Evolutionary conservation across 53 echinoderm and acorn worm genomes (phyloP), one percentile per base, ranked within the genome.

Genomic region (Henricia sp.): DNA sequence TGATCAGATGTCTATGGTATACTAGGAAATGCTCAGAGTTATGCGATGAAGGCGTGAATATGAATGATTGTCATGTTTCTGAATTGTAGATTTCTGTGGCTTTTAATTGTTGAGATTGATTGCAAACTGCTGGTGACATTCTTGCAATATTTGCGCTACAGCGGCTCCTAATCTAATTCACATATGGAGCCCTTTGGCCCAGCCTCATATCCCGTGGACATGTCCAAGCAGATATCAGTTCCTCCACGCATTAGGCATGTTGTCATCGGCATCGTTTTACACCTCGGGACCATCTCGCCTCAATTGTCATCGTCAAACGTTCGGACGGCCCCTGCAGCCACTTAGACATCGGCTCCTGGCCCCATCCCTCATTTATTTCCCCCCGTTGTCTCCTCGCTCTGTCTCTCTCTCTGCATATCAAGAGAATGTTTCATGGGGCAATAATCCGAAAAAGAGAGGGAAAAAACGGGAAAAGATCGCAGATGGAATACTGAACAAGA

Each of bases 301-400:
- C 30, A 60, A 16, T 60, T 16, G 33, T 60, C 73, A 17, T 37
- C 51, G 25, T 52, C 37, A 20, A 20, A 52, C 50, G 33, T 35
- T 34, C 24, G 46, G 21, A 19, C 33, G n/a, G 33, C 26, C 37
- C 54, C 2, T 35, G n/a, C n/a, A n/a, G n/a, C 23, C 73, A 52
- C 50, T 73, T 53, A 33, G 50, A 24, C 39, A 19, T 10, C 34
- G 26, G 71, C 71, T 71, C 50, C 62, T 34, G n/a, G 29, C 30
- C 62, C 0, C 1, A 51, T 50, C 23, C 52, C 34, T 71, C 36
- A 32, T 71, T 29, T 6, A 12, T 43, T 50, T 51, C 13, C 30
- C 29, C 4, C 48, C 6, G 39, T 41, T 70, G 46, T 16, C 28
- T 23, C 41, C 44, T 43, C 24, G 44, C 70, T 14, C 24, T 19